Evolutionary conservation across 2,888 invertebrate species (phyloP).

Genomic region (Pemphredon lugubris): DNA sequence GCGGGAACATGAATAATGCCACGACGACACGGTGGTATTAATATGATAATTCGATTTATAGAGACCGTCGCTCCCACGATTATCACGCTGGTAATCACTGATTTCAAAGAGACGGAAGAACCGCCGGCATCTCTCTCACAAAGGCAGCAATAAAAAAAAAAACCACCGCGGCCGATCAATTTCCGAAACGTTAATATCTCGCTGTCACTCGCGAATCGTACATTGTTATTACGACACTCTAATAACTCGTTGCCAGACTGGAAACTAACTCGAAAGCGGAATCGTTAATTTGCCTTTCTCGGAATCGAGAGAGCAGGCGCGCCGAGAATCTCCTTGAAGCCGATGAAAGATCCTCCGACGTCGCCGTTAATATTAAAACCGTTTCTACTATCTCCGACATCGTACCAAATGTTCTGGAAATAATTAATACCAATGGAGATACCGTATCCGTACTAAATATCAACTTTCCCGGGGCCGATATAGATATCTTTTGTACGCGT

Average conservation of each 20-base stretch:
- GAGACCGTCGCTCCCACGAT: constrained; percentile 49
- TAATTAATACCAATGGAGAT: background rate
- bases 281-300: constrained; percentile 65
- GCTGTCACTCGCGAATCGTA: constrained; percentile 54
- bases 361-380: constrained; percentile 26
- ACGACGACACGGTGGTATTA: constrained; percentile 65
- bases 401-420: constrained; percentile 4
- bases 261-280: constrained; percentile 52
- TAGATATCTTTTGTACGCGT: too few species aligned
- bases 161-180: constrained; percentile 40
- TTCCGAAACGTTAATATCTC: constrained; percentile 57
- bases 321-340: constrained; percentile 51
- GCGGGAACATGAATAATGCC: constrained; percentile 59
- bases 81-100: constrained; percentile 49
- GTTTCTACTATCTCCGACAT: constrained; percentile 6
- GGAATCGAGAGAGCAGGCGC: constrained; percentile 57
- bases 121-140: constrained; percentile 39
- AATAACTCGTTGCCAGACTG: constrained; percentile 53
- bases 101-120: constrained; percentile 38
- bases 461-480: background rate
- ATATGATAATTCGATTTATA: constrained; percentile 65
- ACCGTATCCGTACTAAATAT: background rate
- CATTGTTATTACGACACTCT: constrained; percentile 66
- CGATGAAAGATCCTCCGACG: constrained; percentile 48
- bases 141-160: constrained; percentile 34